Evolutionary conservation across 2,797 vertebrate species (phyloP).

Genomic region (Pseudochaenichthys georgianus): DNA sequence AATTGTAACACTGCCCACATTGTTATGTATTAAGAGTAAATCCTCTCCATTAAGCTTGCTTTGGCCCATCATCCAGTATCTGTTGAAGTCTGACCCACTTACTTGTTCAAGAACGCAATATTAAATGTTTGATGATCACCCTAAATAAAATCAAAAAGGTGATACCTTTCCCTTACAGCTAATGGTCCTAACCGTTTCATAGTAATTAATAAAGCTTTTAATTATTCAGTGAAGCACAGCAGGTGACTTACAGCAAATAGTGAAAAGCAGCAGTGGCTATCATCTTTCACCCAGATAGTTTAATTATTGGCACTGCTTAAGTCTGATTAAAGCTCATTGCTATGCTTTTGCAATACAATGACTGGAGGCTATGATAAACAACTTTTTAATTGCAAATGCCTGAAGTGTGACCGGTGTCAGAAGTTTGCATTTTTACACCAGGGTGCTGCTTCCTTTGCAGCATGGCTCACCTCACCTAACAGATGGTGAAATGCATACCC

Average conservation of each 20-base stretch:
- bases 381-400: constrained; percentile 79
- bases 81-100: background rate
- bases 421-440: constrained; percentile 67
- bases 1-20: background rate
- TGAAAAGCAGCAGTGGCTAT: constrained; percentile 56
- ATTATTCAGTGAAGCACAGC: constrained; percentile 49
- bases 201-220: constrained; percentile 45
- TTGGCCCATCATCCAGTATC: background rate
- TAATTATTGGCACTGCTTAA: constrained; percentile 54
- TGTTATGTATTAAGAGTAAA: background rate
- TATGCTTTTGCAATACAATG: constrained; percentile 68
- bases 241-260: constrained; percentile 46
- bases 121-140: constrained; percentile 6
- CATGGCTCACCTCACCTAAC: constrained; percentile 43
- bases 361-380: constrained; percentile 75
- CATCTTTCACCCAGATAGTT: constrained; percentile 63
- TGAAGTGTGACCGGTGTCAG: constrained; percentile 76
- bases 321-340: constrained; percentile 76
- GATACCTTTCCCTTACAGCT: constrained; percentile 15
- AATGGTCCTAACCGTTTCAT: constrained; percentile 32
- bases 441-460: constrained; percentile 38
- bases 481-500: constrained; percentile 46
- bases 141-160: constrained; percentile 14
- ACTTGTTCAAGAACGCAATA: background rate
- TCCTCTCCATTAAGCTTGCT: constrained; percentile 5